phyloP scores from a whole-genome alignment of 2,113 vertebrate species.

The Polyodon spathula region DNA sequence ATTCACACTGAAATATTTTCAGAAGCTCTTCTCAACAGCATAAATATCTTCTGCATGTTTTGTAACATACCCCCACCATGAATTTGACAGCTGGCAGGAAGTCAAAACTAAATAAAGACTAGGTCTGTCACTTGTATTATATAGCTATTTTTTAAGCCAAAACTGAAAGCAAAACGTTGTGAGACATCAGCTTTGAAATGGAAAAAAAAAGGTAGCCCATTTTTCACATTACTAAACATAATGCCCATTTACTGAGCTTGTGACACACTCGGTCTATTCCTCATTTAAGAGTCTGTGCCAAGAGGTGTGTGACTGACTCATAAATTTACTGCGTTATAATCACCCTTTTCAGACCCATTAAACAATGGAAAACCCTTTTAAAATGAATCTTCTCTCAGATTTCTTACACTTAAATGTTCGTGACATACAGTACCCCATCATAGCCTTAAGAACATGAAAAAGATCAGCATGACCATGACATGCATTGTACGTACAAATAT shows the following conservation, averaged over 20 bases:
- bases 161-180: not conserved
- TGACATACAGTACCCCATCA: no score
- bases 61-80: conserved; percentile 49
- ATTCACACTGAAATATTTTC: conserved; percentile 37
- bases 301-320: not conserved
- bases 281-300: not conserved
- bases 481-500: no score
- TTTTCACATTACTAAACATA: not conserved
- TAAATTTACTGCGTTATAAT: not conserved
- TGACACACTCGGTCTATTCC: not conserved
- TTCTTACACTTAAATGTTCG: no score
- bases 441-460: no score
- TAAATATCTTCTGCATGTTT: conserved; percentile 43
- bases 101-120: conserved; percentile 45
- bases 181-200: no score
- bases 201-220: not conserved
- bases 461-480: no score
- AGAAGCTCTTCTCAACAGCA: conserved; percentile 19
- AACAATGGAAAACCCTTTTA: not conserved
- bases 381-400: no score
- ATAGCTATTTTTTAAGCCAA: no score
- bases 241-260: conserved; percentile 1
- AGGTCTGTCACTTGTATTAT: conserved; percentile 46
- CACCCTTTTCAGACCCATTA: not conserved
- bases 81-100: conserved; percentile 53